A percentile compares a stretch with the other conserved stretches of the same genome.
These are phyloP conservation scores for Gracilinanus agilis DNA, from an alignment of 2,113 vertebrate genomes.

Conservation along the genomic window DNA sequence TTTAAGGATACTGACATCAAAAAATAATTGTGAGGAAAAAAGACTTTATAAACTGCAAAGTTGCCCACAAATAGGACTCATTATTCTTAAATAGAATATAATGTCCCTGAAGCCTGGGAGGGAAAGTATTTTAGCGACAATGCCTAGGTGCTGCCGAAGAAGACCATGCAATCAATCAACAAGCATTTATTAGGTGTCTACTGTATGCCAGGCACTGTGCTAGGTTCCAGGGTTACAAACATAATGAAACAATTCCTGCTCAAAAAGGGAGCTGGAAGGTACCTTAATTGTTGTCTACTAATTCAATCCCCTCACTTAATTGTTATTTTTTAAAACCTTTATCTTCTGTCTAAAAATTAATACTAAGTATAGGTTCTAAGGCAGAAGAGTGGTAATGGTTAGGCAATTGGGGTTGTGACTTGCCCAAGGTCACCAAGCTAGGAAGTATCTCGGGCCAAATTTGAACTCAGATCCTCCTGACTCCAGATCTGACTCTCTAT, in stretches of 20 bases:
- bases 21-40: not conserved
- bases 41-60: not conserved
- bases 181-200: not conserved
- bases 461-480: no score
- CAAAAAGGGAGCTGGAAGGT: not conserved
- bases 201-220: not conserved
- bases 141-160: not conserved
- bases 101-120: not conserved
- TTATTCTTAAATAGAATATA: not conserved
- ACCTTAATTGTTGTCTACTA: not conserved
- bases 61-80: not conserved
- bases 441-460: no score
- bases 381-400: no score
- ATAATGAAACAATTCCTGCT: not conserved
- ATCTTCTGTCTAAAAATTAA: no score
- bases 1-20: not conserved
- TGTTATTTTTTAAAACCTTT: no score
- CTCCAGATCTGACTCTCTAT: no score
- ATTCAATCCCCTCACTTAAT: not conserved
- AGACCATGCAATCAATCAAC: not conserved
- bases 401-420: no score
- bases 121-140: not conserved
- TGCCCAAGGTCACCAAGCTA: no score
- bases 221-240: not conserved
- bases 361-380: no score